These are phyloP conservation scores for Drosophila navojoa DNA, from an alignment of 1,140 invertebrate genomes.

Conservation along the genomic window DNA sequence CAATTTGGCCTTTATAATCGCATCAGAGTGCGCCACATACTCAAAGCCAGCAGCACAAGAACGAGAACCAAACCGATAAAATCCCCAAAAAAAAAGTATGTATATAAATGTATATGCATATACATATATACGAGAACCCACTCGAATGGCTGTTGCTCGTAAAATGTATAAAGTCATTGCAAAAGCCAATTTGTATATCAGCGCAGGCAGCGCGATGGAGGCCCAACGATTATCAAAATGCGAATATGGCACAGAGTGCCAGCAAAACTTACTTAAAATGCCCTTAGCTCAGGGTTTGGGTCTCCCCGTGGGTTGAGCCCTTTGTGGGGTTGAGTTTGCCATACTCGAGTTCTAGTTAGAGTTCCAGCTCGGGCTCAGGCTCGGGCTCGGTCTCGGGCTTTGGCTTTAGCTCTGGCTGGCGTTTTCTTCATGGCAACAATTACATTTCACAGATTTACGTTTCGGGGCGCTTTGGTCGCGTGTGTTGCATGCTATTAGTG, in stretches of 20 bases:
- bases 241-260: conserved; percentile 62
- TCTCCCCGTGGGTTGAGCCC: neutral
- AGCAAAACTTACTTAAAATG: conserved; percentile 76
- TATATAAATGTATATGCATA: neutral
- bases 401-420: conserved; percentile 33
- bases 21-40: conserved; percentile 60
- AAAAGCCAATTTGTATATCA: conserved; percentile 81
- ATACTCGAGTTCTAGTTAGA: conserved; percentile 6
- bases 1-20: conserved; percentile 80
- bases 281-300: conserved; percentile 50
- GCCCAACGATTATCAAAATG: conserved; percentile 74
- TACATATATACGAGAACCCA: conserved; percentile 18
- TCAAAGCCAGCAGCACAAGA: conserved; percentile 25
- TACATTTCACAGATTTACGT: conserved; percentile 80
- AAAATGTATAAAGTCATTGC: conserved; percentile 81
- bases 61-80: conserved; percentile 34
- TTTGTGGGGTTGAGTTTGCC: neutral
- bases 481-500: conserved; percentile 76
- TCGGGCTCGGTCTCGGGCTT: neutral
- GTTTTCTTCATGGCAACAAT: conserved; percentile 75
- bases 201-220: conserved; percentile 44
- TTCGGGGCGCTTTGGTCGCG: conserved; percentile 63
- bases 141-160: conserved; percentile 65
- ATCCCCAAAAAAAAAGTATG: conserved; percentile 14
- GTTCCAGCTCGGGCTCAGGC: conserved; percentile 3